Percentiles rank a stretch among this genome's conserved stretches.
Evolutionary conservation across 2,113 vertebrate genomes (phyloP).

Genomic region (Vidua chalybeata): DNA sequence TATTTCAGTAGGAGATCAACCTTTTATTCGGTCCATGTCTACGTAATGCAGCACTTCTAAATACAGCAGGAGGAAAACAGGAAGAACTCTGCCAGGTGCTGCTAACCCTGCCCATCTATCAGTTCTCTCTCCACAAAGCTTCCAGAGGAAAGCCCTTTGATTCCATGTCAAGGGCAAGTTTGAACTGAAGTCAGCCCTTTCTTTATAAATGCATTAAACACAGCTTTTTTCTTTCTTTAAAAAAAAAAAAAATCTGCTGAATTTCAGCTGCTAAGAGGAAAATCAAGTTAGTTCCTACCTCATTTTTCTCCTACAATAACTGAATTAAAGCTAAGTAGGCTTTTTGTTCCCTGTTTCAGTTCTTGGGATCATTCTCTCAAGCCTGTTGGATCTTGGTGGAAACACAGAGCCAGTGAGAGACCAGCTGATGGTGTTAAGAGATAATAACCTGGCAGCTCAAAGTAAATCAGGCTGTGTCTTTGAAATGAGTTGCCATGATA

Average conservation of each 20-base stretch:
- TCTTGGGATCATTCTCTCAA: background rate
- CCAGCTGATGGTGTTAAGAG: background rate
- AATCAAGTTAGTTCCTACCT: background rate
- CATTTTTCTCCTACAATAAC: background rate
- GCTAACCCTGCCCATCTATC: rapidly evolving
- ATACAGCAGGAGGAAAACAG: background rate
- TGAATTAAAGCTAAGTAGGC: background rate
- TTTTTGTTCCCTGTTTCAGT: background rate
- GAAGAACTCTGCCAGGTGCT: background rate
- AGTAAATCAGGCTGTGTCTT: background rate
- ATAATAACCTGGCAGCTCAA: background rate
- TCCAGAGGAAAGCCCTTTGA: background rate
- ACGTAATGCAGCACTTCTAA: background rate
- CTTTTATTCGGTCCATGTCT: background rate
- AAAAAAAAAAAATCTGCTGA: background rate
- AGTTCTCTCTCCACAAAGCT: background rate
- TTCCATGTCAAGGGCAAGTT: background rate
- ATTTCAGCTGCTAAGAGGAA: background rate
- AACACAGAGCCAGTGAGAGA: background rate
- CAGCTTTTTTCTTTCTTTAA: background rate
- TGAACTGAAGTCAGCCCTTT: background rate
- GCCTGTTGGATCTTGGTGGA: background rate
- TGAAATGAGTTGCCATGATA: background rate
- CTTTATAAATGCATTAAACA: background rate
- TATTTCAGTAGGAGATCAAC: background rate